Evolutionary conservation across 2,888 invertebrate species (phyloP), one percentile per base, ranked within the genome.

Genomic region (Phania funesta): DNA sequence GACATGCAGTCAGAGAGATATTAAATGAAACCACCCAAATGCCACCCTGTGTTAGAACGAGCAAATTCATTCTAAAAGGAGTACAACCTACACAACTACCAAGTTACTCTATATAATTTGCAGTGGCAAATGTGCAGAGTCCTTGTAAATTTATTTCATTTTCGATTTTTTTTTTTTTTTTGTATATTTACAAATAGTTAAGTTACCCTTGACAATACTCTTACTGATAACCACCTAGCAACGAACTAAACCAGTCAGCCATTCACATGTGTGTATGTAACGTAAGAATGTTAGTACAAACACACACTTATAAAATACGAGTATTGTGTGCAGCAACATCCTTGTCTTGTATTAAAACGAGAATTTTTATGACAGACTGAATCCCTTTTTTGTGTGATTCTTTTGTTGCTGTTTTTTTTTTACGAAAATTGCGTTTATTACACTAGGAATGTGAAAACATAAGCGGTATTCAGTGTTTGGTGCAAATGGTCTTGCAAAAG

Each of bases 191-290:
- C 6, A 67, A 68, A 50, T 70, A 64, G 54, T 64, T 38, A 48
- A 80, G 67, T 74, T 80, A 71, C 76, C 80, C 80, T 67, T 80
- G 80, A 60, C 65, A 80, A 71, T 71, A 65, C 9, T 52, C 20
- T 8, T 44, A 44, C 44, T 22, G 76, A 80, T 71, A 80, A 76
- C 76, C 54, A 80, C 26, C 48, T 62, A 62, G 46, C 22, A 58
- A 41, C 35, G 52, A 52, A 50, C 13, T 38, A 67, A 52, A 35
- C 4, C 50, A 73, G 38, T 50, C 50, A 35, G 9, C 26, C 56
- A 35, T n/a, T 18, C 24, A 56, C 6, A 16, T 56, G 50, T 35
- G 18, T 35, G n/a, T 41, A 48, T 56, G 38, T 46, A 20, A 16
- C 64, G 64, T n/a, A 60, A 38, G 29, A 35, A 50, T 29, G n/a